These are phyloP conservation scores for Eristalinus aeneus DNA, from an alignment of 2,888 invertebrate species.

Conservation along the genomic window DNA sequence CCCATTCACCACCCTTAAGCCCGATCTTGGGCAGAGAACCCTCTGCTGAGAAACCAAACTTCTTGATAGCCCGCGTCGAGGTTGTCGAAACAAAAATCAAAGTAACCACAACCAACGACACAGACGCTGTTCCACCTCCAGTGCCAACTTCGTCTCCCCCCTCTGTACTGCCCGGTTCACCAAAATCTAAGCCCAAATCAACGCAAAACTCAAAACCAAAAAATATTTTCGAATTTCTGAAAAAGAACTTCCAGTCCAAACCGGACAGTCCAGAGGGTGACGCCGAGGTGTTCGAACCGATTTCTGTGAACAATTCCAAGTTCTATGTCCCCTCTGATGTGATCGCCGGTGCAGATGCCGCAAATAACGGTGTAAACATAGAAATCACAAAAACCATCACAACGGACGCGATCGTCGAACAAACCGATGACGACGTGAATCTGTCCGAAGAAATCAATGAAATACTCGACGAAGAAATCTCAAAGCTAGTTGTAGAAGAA, in stretches of 20 bases:
- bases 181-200: conserved; percentile 50
- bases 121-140: conserved; percentile 73
- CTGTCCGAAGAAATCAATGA: conserved; percentile 78
- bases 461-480: conserved; percentile 78
- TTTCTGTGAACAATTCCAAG: conserved; percentile 78
- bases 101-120: conserved; percentile 75
- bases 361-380: conserved; percentile 78
- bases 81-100: conserved; percentile 79
- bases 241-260: conserved; percentile 78
- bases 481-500: conserved; percentile 75
- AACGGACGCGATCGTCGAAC: conserved; percentile 78
- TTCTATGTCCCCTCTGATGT: conserved; percentile 77
- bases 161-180: conserved; percentile 43
- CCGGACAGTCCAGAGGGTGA: conserved; percentile 72
- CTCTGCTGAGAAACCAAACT: conserved; percentile 71
- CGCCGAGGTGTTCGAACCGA: conserved; percentile 74
- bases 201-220: conserved; percentile 75
- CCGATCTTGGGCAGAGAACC: conserved; percentile 31
- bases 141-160: conserved; percentile 72
- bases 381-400: conserved; percentile 78
- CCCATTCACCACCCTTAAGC: conserved; percentile 45
- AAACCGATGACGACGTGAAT: conserved; percentile 76
- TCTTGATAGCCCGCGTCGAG: conserved; percentile 77
- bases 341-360: conserved; percentile 23
- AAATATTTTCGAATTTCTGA: conserved; percentile 80